phyloP scores from a whole-genome alignment of 1,140 invertebrate species.

The Caenorhabditis latens region DNA sequence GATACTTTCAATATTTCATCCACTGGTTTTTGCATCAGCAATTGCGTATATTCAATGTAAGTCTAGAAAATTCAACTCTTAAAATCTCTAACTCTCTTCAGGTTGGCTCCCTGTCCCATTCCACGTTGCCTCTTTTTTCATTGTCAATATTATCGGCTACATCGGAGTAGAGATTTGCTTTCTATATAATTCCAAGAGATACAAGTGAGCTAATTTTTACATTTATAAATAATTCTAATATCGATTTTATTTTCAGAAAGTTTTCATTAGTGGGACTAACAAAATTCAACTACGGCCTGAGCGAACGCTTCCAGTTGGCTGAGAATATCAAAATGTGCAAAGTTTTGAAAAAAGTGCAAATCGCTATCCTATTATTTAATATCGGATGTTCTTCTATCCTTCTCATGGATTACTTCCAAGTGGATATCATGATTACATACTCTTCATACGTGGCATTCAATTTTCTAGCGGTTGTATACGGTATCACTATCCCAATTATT shows the following conservation, averaged over 20 bases:
- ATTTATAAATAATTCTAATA: background rate
- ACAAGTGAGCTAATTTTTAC: background rate
- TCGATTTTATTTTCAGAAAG: background rate
- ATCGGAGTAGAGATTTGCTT: conserved; percentile 3
- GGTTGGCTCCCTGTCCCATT: background rate
- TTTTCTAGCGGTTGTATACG: background rate
- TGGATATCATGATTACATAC: background rate
- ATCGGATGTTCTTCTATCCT: conserved; percentile 22
- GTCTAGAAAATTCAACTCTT: background rate
- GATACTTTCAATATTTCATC: conserved; percentile 41
- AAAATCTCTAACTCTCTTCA: background rate
- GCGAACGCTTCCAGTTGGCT: background rate
- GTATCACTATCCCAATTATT: conserved; percentile 19
- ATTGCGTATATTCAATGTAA: conserved; percentile 32
- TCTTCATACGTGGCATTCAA: conserved; percentile 16
- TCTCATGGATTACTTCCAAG: conserved; percentile 36
- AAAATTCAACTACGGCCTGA: background rate
- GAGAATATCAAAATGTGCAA: conserved; percentile 35
- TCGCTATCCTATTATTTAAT: conserved; percentile 19
- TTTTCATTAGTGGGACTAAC: background rate
- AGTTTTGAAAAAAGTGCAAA: conserved; percentile 23
- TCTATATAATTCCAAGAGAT: background rate
- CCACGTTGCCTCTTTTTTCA: background rate
- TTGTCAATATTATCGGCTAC: conserved; percentile 10
- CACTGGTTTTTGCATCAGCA: conserved; percentile 13